Evolutionary conservation across 2,888 invertebrate species (phyloP).

Genomic region (Caenorhabditis panamensis): DNA sequence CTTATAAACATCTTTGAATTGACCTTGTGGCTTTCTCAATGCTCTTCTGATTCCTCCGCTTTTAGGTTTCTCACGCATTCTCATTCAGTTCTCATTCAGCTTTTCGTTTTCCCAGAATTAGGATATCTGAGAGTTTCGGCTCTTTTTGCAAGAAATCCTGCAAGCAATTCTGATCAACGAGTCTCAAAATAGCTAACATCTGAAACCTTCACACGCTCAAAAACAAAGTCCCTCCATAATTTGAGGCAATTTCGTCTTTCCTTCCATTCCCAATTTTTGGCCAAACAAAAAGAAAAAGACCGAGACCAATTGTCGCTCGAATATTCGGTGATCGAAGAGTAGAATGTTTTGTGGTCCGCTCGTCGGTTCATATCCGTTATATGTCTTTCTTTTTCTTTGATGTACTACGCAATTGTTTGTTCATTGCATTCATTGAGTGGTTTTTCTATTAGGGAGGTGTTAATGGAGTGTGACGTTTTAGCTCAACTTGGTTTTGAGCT

Average conservation of each 20-base stretch:
- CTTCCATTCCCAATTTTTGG: background rate
- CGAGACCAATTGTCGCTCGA: constrained; percentile 21
- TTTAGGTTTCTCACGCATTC: constrained; percentile 3
- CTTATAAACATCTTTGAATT: too few relatives aligned
- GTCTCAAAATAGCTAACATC: too few relatives aligned
- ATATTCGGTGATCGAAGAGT: constrained; percentile 48
- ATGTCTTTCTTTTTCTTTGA: constrained; percentile 3
- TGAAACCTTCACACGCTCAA: too few relatives aligned
- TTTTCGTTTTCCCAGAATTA: constrained; percentile 4
- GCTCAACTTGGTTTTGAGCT: too few relatives aligned
- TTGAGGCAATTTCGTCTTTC: constrained; percentile 14
- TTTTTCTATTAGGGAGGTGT: too few relatives aligned
- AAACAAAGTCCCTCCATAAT: too few relatives aligned
- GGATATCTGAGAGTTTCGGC: too few relatives aligned
- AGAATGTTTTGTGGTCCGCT: constrained; percentile 49
- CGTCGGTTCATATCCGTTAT: background rate
- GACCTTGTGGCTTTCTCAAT: background rate
- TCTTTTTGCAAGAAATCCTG: background rate
- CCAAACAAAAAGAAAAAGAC: constrained; percentile 13
- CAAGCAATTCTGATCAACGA: too few relatives aligned
- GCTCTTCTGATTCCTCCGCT: too few relatives aligned
- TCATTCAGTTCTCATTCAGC: background rate
- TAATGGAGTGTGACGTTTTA: too few relatives aligned
- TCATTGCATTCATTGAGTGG: background rate
- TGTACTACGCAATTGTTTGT: background rate